Evolutionary conservation across 2,113 vertebrate species (phyloP), one percentile per base, ranked within the genome.

Genomic region (Zosterops borbonicus): DNA sequence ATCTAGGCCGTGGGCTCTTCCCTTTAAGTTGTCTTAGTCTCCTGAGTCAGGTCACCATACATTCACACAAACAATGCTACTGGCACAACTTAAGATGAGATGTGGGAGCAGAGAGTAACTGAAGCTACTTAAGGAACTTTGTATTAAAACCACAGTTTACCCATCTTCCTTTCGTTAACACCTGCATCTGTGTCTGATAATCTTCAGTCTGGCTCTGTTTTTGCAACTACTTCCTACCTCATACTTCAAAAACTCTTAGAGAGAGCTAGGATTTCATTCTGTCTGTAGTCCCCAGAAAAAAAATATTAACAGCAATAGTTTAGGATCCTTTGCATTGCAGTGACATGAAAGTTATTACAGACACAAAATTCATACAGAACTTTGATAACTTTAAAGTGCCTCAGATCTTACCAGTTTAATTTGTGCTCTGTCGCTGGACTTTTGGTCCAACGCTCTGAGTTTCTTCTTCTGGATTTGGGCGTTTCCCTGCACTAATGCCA

Each of bases 381-480:
- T 86, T 92, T 24, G 41, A 29, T 49, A 82, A 74, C 33, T 87
- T 90, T 53, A 92, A 87, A 37, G 53, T 73, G 56, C 92, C 68
- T 79, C 75, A 63, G 65, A 82, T 90, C 97, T 98, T 97, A 98
- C 98, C 97, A 95, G 89, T 82, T 96, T 96, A 98, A 92, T 97
- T 97, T 88, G 96, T 96, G 94, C 98, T 98, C 95, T 98, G 98
- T 89, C 98, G 96, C 95, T 98, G 98, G 95, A 98, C 97, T 97
- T 98, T 98, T 53, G 97, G 96, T 77, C 98, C 97, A 60, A 98
- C 56, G 47, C 96, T 97, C 92, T 98, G 98, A 11, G 59, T 95
- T 70, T 98, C 98, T 64, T 98, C 98, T 89, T 98, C 98, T 77
- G 97, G 98, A 94, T 97, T 98, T 62, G 98, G 98, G 22, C 98